Base-by-base conservation (phyloP, 2,113 vertebrate species). In the Clinocottus analis region DNA sequence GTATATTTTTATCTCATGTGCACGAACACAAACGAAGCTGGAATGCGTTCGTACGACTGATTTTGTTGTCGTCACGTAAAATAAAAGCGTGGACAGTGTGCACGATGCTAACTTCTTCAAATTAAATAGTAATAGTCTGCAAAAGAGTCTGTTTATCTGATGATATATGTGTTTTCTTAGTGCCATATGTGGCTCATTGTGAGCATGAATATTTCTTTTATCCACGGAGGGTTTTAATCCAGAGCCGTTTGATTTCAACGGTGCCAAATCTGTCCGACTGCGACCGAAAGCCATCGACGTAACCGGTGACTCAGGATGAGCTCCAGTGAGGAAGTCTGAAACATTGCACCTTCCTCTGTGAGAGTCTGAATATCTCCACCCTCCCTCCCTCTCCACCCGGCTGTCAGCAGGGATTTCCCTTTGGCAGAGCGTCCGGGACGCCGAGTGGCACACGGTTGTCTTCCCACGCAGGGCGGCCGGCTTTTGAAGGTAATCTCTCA, bases 251-350 rank as follows among this genome's bases (percentile, higher is more conserved):
- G 79, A 71, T 69, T 73, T 75, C 17, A 53, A 55, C 72, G 78
- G 83, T 70, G 76, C 66, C 61, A 63, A 68, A 51, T 80, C 79
- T 67, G 67, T 17, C 75, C 33, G 61, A 72, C 77, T 81, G 71
- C 77, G 80, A 88, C 88, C 65, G 62, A 81, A n/a, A 88, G 80
- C 60, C 72, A 73, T 80, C 69, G 49, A 58, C 75, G 66, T 73
- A 77, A 82, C 81, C 77, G 60, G 73, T 81, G 43, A 84, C 55
- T 83, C 77, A 65, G 64, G 75, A 56, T 58, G 53, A 80, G 56
- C 68, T 74, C 55, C 55, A 60, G 45, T 51, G 39, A 60, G 70
- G 64, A 72, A 35, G 53, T 59, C 59, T 79, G 77, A 79, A 72
- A 51, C 75, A 79, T 80, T 77, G 67, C 59, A 68, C 66, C 66